phyloP scores from a whole-genome alignment of 2,888 invertebrate species.

The Rhabditoides inermis region DNA sequence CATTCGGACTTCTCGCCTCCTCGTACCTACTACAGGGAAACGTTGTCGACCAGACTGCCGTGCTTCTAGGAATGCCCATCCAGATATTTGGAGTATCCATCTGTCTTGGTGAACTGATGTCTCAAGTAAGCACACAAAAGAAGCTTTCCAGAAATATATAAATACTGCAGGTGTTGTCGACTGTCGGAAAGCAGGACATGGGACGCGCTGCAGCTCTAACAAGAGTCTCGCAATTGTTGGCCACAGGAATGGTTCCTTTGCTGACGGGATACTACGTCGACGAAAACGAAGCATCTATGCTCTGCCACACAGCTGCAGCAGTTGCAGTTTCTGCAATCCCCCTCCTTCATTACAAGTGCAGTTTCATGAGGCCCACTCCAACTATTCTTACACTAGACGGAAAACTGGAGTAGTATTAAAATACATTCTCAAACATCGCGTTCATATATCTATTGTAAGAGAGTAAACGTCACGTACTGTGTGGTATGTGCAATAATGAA shows the following conservation, averaged over 20 bases:
- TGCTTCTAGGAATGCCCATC: slow-evolving; percentile 37
- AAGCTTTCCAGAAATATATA: too few relatives aligned
- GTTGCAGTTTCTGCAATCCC: slow-evolving; percentile 13
- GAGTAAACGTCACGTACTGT: too few relatives aligned
- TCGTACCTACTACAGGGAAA: slow-evolving; percentile 29
- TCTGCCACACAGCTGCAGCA: slow-evolving; percentile 18
- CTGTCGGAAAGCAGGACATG: slow-evolving; percentile 27
- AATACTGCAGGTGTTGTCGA: too few relatives aligned
- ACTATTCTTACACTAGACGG: too few relatives aligned
- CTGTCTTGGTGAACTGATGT: slow-evolving; percentile 38
- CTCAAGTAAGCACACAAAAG: too few relatives aligned
- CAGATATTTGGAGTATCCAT: slow-evolving; percentile 39
- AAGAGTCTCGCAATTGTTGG: slow-evolving; percentile 14
- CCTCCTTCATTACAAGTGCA: slow-evolving; percentile 12
- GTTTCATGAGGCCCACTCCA: slow-evolving; percentile 19
- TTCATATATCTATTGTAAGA: too few relatives aligned
- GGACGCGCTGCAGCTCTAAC: slow-evolving; percentile 32
- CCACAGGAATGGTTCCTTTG: slow-evolving; percentile 16
- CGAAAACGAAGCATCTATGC: slow-evolving; percentile 10
- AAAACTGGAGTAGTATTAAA: too few relatives aligned
- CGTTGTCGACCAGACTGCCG: slow-evolving; percentile 16
- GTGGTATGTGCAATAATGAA: too few relatives aligned
- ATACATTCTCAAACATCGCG: too few relatives aligned
- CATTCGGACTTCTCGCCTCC: slow-evolving; percentile 21
- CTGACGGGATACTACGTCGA: slow-evolving; percentile 25